Conservation (phyloP, 2,797 vertebrate genomes). For the Sebastes trivittatus region DNA sequence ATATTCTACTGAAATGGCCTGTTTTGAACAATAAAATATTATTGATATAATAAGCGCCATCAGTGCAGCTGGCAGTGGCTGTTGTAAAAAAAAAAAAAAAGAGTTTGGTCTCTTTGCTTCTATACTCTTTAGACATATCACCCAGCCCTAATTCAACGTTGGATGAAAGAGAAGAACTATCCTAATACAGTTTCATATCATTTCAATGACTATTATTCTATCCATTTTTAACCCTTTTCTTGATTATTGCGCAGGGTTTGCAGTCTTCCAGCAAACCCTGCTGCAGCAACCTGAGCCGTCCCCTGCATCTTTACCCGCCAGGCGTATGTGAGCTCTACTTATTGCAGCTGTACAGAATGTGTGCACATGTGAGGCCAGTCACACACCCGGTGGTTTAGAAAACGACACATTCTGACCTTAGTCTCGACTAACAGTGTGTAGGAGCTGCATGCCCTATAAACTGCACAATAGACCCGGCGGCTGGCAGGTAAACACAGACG, state of each 20-base stretch:
- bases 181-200: not conserved
- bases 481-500: constrained; percentile 71
- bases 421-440: constrained; percentile 56
- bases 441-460: constrained; percentile 69
- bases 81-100: no score
- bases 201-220: not conserved
- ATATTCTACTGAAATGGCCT: no score
- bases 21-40: no score
- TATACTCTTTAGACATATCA: no score
- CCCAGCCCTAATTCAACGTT: not conserved
- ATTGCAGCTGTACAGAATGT: constrained; percentile 19
- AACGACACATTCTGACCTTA: constrained; percentile 73
- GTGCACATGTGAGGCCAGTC: constrained; percentile 39
- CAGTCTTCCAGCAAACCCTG: not conserved
- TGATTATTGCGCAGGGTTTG: not conserved
- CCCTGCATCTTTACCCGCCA: not conserved
- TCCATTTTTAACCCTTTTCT: not conserved
- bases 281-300: not conserved
- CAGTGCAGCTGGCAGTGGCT: no score
- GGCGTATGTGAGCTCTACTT: not conserved
- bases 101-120: no score
- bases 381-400: constrained; percentile 65
- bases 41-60: no score
- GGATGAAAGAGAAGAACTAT: not conserved
- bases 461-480: constrained; percentile 60